phyloP scores from a whole-genome alignment of 2,797 vertebrate genomes.

The Tapirus indicus region DNA sequence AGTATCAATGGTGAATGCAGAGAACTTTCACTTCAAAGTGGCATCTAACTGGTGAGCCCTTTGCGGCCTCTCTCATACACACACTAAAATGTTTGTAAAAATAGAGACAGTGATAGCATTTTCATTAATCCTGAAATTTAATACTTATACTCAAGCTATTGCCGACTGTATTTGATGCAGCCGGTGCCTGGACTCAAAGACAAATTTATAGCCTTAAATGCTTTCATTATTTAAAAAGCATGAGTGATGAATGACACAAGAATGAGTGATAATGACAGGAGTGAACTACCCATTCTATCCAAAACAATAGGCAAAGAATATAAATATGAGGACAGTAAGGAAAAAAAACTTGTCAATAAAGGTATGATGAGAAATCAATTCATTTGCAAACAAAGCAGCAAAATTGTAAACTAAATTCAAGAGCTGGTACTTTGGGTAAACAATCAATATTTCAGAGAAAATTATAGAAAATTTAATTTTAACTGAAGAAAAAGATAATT shows the following conservation, averaged over 20 bases:
- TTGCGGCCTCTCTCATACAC: neutral
- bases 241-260: neutral
- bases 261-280: neutral
- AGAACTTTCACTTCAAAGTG: neutral
- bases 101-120: neutral
- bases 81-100: slow-evolving; percentile 12
- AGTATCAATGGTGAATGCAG: neutral
- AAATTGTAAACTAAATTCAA: neutral
- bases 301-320: neutral
- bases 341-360: neutral
- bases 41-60: neutral
- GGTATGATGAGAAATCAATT: neutral
- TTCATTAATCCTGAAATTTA: neutral
- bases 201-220: neutral
- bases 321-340: neutral
- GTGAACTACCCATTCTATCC: neutral
- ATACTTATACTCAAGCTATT: neutral
- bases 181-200: neutral
- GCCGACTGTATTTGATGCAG: neutral
- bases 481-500: neutral
- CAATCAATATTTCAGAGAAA: no score
- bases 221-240: neutral
- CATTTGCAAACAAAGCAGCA: neutral
- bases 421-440: neutral
- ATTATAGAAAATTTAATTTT: neutral